A percentile compares a stretch with the other conserved stretches of the same genome.
Conservation (phyloP, 2,888 invertebrate species). For the Trachelus stipa region DNA sequence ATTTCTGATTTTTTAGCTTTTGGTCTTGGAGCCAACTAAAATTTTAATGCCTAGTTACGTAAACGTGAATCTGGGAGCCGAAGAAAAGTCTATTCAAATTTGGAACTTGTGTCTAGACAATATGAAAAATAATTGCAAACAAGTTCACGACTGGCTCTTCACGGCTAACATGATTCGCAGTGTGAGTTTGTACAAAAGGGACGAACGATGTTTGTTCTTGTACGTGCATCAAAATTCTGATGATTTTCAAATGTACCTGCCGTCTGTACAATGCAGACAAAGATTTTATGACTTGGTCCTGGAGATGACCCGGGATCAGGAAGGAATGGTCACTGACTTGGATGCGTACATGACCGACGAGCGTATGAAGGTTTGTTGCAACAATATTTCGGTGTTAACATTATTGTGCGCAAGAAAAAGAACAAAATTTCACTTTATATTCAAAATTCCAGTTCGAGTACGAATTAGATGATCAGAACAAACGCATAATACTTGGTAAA, state of each 20-base stretch:
- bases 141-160: constrained; percentile 95
- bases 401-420: not conserved
- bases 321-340: constrained; percentile 79
- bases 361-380: constrained; percentile 74
- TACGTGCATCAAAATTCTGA: constrained; percentile 99
- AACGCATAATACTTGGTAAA: constrained; percentile 88
- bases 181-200: constrained; percentile 93
- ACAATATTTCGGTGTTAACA: not conserved
- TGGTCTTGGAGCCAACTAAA: constrained; percentile 92
- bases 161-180: constrained; percentile 89
- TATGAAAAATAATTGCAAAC: constrained; percentile 81
- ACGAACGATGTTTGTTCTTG: constrained; percentile 94
- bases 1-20: constrained; percentile 69
- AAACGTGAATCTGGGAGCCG: constrained; percentile 94
- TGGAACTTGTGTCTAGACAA: constrained; percentile 86
- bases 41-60: constrained; percentile 95
- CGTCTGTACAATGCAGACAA: constrained; percentile 87
- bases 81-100: constrained; percentile 91
- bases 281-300: constrained; percentile 86
- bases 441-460: constrained; percentile 82
- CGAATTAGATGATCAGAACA: constrained; percentile 91
- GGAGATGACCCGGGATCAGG: constrained; percentile 90
- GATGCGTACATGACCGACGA: constrained; percentile 81
- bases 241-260: constrained; percentile 98
- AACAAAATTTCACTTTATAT: not conserved